Conservation (phyloP, 2,113 vertebrate species). For the Tragelaphus strepsiceros region DNA sequence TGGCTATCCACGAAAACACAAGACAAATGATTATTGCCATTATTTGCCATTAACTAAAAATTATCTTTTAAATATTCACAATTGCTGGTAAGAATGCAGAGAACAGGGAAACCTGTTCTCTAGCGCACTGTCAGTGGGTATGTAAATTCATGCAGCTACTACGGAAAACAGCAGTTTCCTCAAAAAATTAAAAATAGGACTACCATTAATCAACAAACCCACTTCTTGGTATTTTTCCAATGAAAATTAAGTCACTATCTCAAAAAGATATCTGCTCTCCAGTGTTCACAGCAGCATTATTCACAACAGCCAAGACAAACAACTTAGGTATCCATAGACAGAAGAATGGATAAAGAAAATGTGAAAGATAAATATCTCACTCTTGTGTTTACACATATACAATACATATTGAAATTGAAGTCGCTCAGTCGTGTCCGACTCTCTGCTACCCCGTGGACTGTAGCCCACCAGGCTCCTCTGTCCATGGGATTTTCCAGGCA, state of each 20-base stretch:
- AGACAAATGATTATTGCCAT: not conserved
- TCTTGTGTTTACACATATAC: not conserved
- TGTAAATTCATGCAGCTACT: not conserved
- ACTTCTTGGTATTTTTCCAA: not conserved
- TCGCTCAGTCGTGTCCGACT: too few relatives aligned
- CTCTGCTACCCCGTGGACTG: too few relatives aligned
- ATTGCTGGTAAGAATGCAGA: not conserved
- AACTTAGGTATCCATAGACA: not conserved
- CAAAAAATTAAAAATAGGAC: not conserved
- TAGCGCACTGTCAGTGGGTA: not conserved
- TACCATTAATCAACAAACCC: not conserved
- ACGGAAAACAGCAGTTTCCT: not conserved
- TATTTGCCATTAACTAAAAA: not conserved
- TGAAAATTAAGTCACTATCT: not conserved
- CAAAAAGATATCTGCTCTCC: not conserved
- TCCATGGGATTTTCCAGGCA: too few relatives aligned
- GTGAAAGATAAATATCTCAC: not conserved
- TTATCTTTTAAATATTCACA: not conserved
- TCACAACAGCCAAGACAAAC: not conserved
- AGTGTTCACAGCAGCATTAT: not conserved
- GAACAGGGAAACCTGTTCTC: not conserved
- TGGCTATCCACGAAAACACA: not conserved
- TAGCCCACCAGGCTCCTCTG: too few relatives aligned
- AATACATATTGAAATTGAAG: not conserved
- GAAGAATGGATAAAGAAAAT: not conserved